phyloP scores from a whole-genome alignment of 2,797 vertebrate species.

The Sebastolobus altivelis region DNA sequence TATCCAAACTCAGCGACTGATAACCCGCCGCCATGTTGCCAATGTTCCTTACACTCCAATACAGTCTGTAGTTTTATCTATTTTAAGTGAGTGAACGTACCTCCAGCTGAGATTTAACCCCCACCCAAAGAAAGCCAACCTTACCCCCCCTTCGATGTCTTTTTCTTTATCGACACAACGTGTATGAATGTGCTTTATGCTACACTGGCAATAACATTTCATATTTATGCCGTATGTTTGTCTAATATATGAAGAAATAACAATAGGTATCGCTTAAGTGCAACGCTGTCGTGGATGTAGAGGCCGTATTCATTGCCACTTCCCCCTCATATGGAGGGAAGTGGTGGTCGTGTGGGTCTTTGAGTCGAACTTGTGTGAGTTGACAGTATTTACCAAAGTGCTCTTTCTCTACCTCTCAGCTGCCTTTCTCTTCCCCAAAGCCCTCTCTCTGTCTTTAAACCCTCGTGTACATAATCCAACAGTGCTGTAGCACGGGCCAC shows the following conservation, averaged over 20 bases:
- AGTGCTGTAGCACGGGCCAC: not conserved
- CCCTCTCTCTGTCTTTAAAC: not conserved
- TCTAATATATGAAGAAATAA: not conserved
- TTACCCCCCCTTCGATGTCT: not conserved
- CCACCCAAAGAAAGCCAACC: constrained; percentile 28
- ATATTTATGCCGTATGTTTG: not conserved
- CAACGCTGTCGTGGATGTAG: constrained; percentile 16
- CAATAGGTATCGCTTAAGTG: constrained; percentile 17
- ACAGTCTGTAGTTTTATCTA: not conserved
- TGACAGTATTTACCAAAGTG: constrained; percentile 42
- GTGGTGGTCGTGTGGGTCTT: not conserved
- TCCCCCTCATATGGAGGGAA: not conserved
- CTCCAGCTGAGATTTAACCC: not conserved
- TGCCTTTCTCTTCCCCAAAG: not conserved
- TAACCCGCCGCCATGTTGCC: not conserved
- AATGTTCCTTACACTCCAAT: not conserved
- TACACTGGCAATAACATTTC: constrained; percentile 11
- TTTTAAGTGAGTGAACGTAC: not conserved
- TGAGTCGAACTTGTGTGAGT: not conserved
- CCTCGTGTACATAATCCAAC: not conserved
- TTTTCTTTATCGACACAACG: not conserved
- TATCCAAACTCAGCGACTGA: constrained; percentile 2
- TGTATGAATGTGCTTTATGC: constrained; percentile 15
- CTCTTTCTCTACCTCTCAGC: not conserved
- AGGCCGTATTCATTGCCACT: not conserved